Base-by-base conservation (phyloP, 2,888 invertebrate genomes). In the Agapetus fuscipes region DNA sequence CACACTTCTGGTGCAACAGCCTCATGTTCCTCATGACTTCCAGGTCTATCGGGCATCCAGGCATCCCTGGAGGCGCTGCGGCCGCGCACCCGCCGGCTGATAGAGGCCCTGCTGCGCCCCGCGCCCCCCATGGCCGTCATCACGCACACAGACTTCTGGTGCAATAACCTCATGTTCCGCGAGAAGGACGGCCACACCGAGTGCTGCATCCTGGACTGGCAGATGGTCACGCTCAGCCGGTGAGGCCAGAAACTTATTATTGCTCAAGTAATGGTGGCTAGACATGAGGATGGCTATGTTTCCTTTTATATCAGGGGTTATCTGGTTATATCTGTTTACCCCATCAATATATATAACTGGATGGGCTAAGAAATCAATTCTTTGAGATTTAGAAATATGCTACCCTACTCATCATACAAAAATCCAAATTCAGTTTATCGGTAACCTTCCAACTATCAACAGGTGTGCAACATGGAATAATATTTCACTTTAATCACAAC, bases 1-100 rank as follows among this genome's bases (percentile, higher is more conserved):
- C 86, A 86, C 58, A 85, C 56, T 86, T 86, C 59, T 86, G 86
- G 86, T 82, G 83, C 56, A 84, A 84, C 51, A 85, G 85, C 60
- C 66, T 85, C 11, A 64, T 84, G 44, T 83, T 86, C 53, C 66
- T n/a, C n/a, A n/a, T n/a, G n/a, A 9, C 7, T 43, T 43, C 11
- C 39, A 48, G 48, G 30, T 37, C 27, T 76, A 2, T 34, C 28
- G 14, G 45, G 40, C 14, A 42, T 48, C n/a, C 58, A 78, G 7
- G 71, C 76, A 16, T 75, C 80, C 1, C 68, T 85, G 5, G 72
- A 78, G 41, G 74, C 79, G 2, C 60, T 85, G 4, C 67, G 80
- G 46, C 76, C 80, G 1, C 71, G 76, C 42, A 84, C 83, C 9
- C 81, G 83, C 52, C 74, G 79, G 12, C 69, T 84, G 30, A 80